Evolutionary conservation across 2,113 vertebrate species (phyloP), one percentile per base, ranked within the genome.

Genomic region (Siniperca knerii): DNA sequence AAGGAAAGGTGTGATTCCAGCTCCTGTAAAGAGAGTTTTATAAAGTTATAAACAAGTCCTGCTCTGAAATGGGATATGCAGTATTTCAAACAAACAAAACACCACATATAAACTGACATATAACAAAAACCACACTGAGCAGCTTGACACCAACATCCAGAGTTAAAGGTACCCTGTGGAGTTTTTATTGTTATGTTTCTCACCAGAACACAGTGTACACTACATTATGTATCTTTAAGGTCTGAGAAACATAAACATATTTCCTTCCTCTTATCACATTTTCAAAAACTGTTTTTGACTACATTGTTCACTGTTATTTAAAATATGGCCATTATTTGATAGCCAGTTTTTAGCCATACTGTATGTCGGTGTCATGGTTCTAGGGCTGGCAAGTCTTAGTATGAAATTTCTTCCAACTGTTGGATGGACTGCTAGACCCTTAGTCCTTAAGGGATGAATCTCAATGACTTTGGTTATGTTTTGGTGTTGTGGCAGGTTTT

Each of bases 201-300:
- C 61, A 68, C 61, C 55, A 70, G 64, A 76, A 76, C 65, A 70
- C 55, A 76, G 44, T 79, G 77, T 79, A 48, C 21, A 69, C 11
- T 9, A 23, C 13, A 55, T 13, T 37, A n/a, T 35, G 25, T 58
- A 44, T 55, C 8, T 42, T n/a, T 35, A 20, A 12, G 16, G 18
- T 66, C 50, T 58, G 37, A 67, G 58, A 23, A 78, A 77, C 23
- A 55, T 20, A 16, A 37, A 29, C 68, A 10, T 16, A 50, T 60
- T 68, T 68, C 12, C 11, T 23, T 40, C 29, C 50, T 35, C 2
- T 8, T 9, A 1, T 16, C 12, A 55, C 16, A 44, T 73, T 42
- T 20, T 9, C n/a, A 54, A 42, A 72, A 6, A 5, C 13, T 25
- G 20, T 21, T 60, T 7, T 29, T 66, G 0, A 15, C 46, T 21